Base-by-base conservation (phyloP, 2,113 vertebrate species). In the Cyphomyrus plagiostoma region DNA sequence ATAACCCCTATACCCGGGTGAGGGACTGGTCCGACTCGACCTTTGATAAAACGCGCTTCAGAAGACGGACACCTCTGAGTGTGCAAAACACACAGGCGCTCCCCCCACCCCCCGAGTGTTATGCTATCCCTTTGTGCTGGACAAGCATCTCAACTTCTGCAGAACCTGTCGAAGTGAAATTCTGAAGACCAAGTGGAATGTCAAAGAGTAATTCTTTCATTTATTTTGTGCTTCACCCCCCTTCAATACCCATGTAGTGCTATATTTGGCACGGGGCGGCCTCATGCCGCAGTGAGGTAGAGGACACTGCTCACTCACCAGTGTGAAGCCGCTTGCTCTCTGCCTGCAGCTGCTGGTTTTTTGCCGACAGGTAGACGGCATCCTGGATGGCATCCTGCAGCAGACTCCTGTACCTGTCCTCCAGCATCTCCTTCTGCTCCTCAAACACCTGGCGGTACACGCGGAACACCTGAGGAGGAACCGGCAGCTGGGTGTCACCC, bases 331-430 rank as follows among this genome's bases (percentile, higher is more conserved):
- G 92, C 88, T 90, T 88, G 45, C 95, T 96, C 88, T 95, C 91
- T 0, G 91, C 92, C 90, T 89, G 94, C 56, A 97, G 95, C 86
- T 93, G 94, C 93, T 95, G 97, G 92, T 95, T 97, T 90, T 95
- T 94, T 0, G 92, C 85, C 0, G 97, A 95, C n/a, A 98, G 93
- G 74, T 94, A 89, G 56, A 93, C 86, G 0, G 95, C 91, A 0
- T 98, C 97, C 92, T 91, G 94, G 45, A 97, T 96, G 26, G 95
- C 89, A 52, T 96, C 94, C 85, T 95, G 94, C 90, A 97, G 93
- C 90, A 97, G 93, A 17, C 62, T 91, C 39, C 90, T 92, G 90
- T 97, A 95, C 50, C 88, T 91, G 46, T 42, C 86, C 85, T 97
- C 96, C 50, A 94, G 93, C 0, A 91, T 90, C 62, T 91, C 92